Percentiles rank a stretch among this genome's conserved stretches.
These are phyloP conservation scores for Sanderia malayensis DNA, from an alignment of 30 jellyfish, hydroid and myxozoan species.

Conservation along the genomic window DNA sequence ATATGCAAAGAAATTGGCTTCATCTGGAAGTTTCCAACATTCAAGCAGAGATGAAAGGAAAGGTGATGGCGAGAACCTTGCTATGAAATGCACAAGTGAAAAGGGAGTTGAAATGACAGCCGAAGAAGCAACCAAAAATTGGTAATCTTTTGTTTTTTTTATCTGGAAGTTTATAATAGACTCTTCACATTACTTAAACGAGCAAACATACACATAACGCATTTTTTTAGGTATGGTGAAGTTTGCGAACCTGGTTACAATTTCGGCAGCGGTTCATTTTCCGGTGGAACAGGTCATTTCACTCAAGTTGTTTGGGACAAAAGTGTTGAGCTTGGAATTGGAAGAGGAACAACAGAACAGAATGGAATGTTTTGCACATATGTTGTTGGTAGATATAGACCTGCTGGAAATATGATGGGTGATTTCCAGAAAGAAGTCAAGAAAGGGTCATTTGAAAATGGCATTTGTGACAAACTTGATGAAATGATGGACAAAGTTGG, in stretches of 20 bases:
- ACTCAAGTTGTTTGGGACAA: slow-evolving; percentile 91
- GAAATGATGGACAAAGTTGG: slow-evolving; percentile 47
- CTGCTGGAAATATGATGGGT: slow-evolving; percentile 75
- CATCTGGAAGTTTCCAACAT: slow-evolving; percentile 18
- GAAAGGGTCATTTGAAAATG: slow-evolving; percentile 58
- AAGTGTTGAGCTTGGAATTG: slow-evolving; percentile 74
- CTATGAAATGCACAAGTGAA: slow-evolving; percentile 12
- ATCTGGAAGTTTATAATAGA: too few species aligned
- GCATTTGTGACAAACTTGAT: slow-evolving; percentile 47
- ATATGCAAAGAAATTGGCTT: slow-evolving; percentile 24
- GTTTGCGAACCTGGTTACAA: slow-evolving; percentile 75
- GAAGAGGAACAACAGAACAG: slow-evolving; percentile 45
- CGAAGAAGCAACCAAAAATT: slow-evolving; percentile 35
- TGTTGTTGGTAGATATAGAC: slow-evolving; percentile 82
- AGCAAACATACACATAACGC: too few species aligned
- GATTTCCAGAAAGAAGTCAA: slow-evolving; percentile 61
- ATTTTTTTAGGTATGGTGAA: slow-evolving; percentile 69
- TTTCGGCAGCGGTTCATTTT: slow-evolving; percentile 18
- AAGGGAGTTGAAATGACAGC: slow-evolving; percentile 24
- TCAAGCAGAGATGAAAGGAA: slow-evolving; percentile 19
- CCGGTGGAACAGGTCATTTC: slow-evolving; percentile 87
- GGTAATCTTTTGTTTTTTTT: slow-evolving; percentile 18
- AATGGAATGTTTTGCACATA: slow-evolving; percentile 74
- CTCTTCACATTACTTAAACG: too few species aligned
- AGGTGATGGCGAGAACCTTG: slow-evolving; percentile 30